Percentiles rank a stretch among this genome's conserved stretches.
These are phyloP conservation scores for Himalopsyche kuldschensis DNA, from an alignment of 2,888 invertebrate genomes.

Conservation along the genomic window DNA sequence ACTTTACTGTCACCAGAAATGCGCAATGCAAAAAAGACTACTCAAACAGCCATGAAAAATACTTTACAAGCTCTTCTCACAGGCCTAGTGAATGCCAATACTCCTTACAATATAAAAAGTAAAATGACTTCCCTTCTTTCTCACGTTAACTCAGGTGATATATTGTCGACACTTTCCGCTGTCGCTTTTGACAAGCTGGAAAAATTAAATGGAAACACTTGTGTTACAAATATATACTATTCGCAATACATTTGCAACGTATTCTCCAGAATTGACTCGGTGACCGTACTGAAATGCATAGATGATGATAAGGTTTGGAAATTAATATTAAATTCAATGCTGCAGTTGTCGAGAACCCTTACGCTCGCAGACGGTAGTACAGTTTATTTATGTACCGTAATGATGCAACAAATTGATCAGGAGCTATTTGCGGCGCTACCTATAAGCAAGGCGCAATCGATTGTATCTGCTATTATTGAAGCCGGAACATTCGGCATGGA, in stretches of 20 bases:
- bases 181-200: conserved; percentile 45
- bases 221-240: conserved; percentile 55
- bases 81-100: conserved; percentile 47
- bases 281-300: conserved; percentile 52
- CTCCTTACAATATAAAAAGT: conserved; percentile 55
- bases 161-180: conserved; percentile 49
- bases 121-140: conserved; percentile 54
- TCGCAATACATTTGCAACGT: conserved; percentile 60
- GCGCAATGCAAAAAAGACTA: conserved; percentile 52
- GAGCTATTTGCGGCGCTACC: conserved; percentile 59
- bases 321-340: conserved; percentile 60
- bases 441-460: conserved; percentile 50
- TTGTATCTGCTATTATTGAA: conserved; percentile 59
- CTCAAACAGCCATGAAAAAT: conserved; percentile 48
- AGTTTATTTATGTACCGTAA: conserved; percentile 53
- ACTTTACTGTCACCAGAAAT: conserved; percentile 62
- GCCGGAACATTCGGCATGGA: conserved; percentile 63
- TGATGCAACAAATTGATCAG: conserved; percentile 62
- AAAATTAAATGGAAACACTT: conserved; percentile 44
- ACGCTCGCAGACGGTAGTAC: conserved; percentile 47
- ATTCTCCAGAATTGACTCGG: conserved; percentile 59
- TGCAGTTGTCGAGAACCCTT: conserved; percentile 54
- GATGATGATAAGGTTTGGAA: conserved; percentile 58
- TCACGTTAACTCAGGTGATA: conserved; percentile 53
- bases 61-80: conserved; percentile 43